These are phyloP conservation scores for Drosophila austrosaltans DNA, from an alignment of 2,888 invertebrate species.

Conservation along the genomic window DNA sequence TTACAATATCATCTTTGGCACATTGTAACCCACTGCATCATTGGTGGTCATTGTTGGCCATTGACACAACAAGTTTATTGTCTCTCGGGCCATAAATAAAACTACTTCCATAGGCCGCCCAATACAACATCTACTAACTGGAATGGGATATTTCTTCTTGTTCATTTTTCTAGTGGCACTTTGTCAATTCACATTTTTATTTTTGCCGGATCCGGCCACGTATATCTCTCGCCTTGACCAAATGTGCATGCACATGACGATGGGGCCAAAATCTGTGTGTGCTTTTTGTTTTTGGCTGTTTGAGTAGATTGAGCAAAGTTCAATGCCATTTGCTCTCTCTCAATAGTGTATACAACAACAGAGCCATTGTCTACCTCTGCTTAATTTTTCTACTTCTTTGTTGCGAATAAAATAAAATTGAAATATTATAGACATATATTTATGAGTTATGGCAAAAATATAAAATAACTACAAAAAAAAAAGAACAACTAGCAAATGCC, in stretches of 20 bases:
- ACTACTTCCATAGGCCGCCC: conserved; percentile 32
- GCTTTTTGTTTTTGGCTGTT: conserved; percentile 6
- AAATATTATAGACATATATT: conserved; percentile 1
- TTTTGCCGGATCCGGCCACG: conserved; percentile 21
- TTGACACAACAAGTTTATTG: conserved; percentile 68
- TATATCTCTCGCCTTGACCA: conserved; percentile 68
- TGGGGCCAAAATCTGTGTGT: conserved; percentile 25
- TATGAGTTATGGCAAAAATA: conserved; percentile 7
- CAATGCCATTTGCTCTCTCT: conserved; percentile 57
- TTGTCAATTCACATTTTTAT: conserved; percentile 38
- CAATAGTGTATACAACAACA: neutral
- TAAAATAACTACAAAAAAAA: neutral
- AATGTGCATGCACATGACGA: conserved; percentile 40
- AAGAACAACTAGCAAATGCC: conserved; percentile 15
- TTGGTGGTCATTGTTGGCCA: conserved; percentile 62
- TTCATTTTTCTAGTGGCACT: conserved; percentile 65
- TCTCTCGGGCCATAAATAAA: conserved; percentile 68
- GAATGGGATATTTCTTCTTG: conserved; percentile 44
- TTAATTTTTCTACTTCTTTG: neutral
- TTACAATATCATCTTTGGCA: conserved; percentile 53
- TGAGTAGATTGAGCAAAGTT: conserved; percentile 53
- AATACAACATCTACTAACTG: neutral
- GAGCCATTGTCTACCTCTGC: conserved; percentile 25
- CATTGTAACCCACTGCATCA: conserved; percentile 42
- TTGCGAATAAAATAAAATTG: conserved; percentile 6